Base-by-base conservation (phyloP, 2,797 vertebrate genomes). In the Phoeniculus purpureus region DNA sequence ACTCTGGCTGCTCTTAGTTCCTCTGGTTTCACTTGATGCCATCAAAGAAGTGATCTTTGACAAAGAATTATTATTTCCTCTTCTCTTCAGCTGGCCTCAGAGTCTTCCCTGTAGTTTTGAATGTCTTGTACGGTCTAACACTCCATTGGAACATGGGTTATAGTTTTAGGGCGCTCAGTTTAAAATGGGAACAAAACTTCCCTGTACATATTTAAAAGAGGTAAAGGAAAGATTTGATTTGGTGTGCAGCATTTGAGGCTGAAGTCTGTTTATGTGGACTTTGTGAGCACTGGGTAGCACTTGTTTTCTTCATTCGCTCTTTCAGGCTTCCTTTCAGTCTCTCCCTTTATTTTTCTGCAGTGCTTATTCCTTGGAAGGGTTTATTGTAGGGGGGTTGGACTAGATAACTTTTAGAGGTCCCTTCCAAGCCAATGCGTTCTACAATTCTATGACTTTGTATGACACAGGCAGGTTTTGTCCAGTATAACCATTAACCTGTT, bases 31-130 rank as follows among this genome's bases (percentile, higher is more conserved):
- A 52, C 85, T 47, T 92, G 72, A 85, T 92, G 37, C 66, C 52
- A 81, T 75, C 80, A 87, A 91, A 94, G 59, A 94, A 90, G 66
- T 66, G 75, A 76, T 89, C 75, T 94, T 55, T 90, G 70, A 62
- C 76, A 43, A 83, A 78, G 34, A 59, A 47, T 59, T 90, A 56
- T 48, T 89, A 62, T 45, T 83, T 92, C 34, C 22, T 45, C 37
- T 60, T 92, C 70, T 93, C 3, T 3, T 85, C 73, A 73, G 45
- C 7, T 14, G 78, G 40, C 64, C 31, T 67, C 1, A 12, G 27
- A 89, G 47, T 21, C 73, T 83, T 81, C 23, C 45, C 31, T 59
- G 19, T 67, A 37, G 79, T 91, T 85, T 82, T 73, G 51, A 70
- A 15, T 88, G 80, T 92, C 23, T 82, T 85, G 85, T 32, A 56